Percentiles rank a stretch among this genome's conserved stretches.
Conservation (phyloP, 2,888 invertebrate species). For the Habrosyne pyritoides region DNA sequence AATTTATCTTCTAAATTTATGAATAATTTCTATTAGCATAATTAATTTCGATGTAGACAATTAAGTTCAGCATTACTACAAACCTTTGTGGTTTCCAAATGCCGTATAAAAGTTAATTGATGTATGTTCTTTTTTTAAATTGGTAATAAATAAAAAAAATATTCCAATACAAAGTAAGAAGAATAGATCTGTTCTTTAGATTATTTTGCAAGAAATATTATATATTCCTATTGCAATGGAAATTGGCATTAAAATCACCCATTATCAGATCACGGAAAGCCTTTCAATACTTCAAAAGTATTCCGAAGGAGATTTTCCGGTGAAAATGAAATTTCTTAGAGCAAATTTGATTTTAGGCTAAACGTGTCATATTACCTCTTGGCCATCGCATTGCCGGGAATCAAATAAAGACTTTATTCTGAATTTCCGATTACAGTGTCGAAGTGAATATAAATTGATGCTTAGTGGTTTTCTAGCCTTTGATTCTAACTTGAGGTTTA, state of each 20-base stretch:
- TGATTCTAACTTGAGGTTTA: neutral
- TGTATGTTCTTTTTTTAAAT: no score
- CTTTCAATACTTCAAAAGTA: constrained; percentile 20
- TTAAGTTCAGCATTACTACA: no score
- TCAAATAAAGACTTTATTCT: constrained; percentile 31
- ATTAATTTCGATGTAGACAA: no score
- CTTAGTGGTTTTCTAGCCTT: constrained; percentile 9
- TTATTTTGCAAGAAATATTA: neutral
- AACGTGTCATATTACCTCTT: constrained; percentile 28
- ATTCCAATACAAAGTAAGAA: neutral
- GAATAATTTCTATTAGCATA: no score
- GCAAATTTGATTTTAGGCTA: constrained; percentile 43
- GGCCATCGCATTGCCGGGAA: constrained; percentile 27
- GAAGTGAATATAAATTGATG: constrained; percentile 21
- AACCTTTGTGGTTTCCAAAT: no score
- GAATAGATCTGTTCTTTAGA: no score
- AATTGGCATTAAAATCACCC: constrained; percentile 3
- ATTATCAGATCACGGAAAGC: constrained; percentile 12
- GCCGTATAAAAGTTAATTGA: no score
- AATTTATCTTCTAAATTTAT: no score
- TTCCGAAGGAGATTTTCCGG: constrained; percentile 25
- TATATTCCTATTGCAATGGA: neutral
- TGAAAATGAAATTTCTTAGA: constrained; percentile 46
- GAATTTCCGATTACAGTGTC: constrained; percentile 22
- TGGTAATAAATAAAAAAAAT: no score